These are phyloP conservation scores for Pocillopora grandis DNA, from an alignment of 92 coral and sea anemone species.

Conservation along the genomic window DNA sequence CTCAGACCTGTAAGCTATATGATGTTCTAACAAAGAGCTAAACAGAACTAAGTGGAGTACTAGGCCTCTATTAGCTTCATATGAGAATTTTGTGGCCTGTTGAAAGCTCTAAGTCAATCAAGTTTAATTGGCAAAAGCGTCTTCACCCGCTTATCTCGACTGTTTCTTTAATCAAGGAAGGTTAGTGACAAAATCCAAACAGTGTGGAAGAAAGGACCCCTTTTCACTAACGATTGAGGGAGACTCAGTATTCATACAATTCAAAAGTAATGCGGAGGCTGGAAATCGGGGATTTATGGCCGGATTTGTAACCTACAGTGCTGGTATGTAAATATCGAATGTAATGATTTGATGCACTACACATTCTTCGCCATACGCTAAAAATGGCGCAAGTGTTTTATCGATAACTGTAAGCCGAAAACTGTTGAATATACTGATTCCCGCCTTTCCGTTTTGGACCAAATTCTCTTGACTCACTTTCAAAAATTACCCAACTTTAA, in stretches of 20 bases:
- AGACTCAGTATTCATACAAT: constrained; percentile 49
- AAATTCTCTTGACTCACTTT: too few relatives aligned
- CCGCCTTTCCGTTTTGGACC: too few relatives aligned
- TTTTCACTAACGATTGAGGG: constrained; percentile 36
- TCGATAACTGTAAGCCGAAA: too few relatives aligned
- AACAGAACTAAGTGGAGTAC: too few relatives aligned
- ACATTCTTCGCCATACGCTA: neutral
- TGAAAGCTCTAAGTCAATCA: too few relatives aligned
- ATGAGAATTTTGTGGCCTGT: too few relatives aligned
- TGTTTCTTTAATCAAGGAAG: constrained; percentile 5
- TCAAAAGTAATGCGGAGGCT: constrained; percentile 35
- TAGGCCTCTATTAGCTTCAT: too few relatives aligned
- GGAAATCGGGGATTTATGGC: constrained; percentile 68
- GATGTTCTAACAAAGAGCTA: too few relatives aligned
- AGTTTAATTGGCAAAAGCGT: neutral
- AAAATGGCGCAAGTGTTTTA: neutral
- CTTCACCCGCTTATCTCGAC: neutral
- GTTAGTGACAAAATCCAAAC: constrained; percentile 14
- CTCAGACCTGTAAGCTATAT: too few relatives aligned
- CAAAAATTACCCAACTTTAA: too few relatives aligned
- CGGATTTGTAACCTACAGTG: constrained; percentile 53
- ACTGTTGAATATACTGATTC: too few relatives aligned
- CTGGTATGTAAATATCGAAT: constrained; percentile 16
- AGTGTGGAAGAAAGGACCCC: constrained; percentile 55
- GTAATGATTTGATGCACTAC: neutral